These are phyloP conservation scores for Procambarus virginalis DNA, from an alignment of 1,140 invertebrate genomes.

Conservation along the genomic window DNA sequence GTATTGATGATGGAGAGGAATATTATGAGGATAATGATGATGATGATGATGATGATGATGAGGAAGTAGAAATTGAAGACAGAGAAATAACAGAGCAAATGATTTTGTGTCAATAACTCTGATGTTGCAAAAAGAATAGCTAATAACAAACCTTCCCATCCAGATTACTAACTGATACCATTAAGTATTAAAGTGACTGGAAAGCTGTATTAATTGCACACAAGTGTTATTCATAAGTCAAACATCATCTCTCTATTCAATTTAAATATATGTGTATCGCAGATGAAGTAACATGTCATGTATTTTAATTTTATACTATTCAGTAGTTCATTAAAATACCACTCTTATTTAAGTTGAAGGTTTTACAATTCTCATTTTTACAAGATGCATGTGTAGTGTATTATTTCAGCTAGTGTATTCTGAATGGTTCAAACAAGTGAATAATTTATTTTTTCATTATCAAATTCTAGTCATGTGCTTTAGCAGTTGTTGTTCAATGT, in stretches of 20 bases:
- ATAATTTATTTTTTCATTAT: not conserved
- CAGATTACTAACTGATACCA: not conserved
- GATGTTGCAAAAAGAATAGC: no score
- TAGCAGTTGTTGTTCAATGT: not conserved
- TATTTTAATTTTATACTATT: not conserved
- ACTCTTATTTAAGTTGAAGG: not conserved
- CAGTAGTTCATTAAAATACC: not conserved
- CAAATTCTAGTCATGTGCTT: constrained; percentile 4
- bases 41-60: constrained; percentile 2
- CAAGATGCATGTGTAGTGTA: not conserved
- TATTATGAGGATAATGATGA: constrained; percentile 21
- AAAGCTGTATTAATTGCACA: not conserved
- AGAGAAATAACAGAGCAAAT: not conserved
- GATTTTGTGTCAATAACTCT: not conserved
- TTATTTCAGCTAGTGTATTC: not conserved
- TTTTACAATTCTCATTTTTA: not conserved
- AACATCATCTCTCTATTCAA: not conserved
- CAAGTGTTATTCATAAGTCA: not conserved
- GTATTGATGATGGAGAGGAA: constrained; percentile 2
- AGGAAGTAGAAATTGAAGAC: not conserved
- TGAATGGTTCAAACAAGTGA: not conserved
- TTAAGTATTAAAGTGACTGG: not conserved
- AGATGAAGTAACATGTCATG: not conserved
- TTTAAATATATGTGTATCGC: not conserved
- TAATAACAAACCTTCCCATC: not conserved